Conservation (phyloP, 2,113 vertebrate genomes). For the Malurus cyaneus region DNA sequence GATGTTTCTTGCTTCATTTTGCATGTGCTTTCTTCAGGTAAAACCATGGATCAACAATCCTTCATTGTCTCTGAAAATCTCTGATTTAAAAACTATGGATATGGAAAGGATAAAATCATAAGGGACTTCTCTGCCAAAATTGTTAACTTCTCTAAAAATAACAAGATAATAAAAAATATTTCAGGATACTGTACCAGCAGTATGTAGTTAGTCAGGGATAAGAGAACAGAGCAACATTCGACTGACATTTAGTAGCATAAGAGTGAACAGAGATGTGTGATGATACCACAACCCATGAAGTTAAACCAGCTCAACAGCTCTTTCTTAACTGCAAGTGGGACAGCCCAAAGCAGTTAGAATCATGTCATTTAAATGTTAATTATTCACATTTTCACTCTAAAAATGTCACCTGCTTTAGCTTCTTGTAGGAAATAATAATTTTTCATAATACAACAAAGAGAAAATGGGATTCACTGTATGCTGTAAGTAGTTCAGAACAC, state of each 20-base stretch:
- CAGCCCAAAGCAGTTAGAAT: background rate
- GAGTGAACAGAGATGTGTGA: constrained; percentile 20
- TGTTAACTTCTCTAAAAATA: background rate
- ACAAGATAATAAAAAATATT: constrained; percentile 31
- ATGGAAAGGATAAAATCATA: constrained; percentile 24
- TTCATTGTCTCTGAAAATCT: background rate
- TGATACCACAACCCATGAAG: background rate
- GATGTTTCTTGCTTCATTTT: background rate
- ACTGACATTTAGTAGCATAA: background rate
- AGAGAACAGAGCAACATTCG: constrained; percentile 18
- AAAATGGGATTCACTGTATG: background rate
- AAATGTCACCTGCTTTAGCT: background rate
- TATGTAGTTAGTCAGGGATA: constrained; percentile 38
- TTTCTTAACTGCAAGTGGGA: constrained; percentile 1
- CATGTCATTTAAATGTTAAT: background rate
- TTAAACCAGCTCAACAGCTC: constrained; percentile 16
- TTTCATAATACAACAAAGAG: background rate
- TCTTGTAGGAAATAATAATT: constrained; percentile 21
- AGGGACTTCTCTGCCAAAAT: constrained; percentile 2
- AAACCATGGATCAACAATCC: background rate
- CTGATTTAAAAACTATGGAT: background rate
- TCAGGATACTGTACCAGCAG: background rate
- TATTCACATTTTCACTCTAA: background rate
- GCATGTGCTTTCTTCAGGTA: background rate
- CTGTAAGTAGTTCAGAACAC: background rate